Evolutionary conservation across 2,888 invertebrate species (phyloP), one percentile per base, ranked within the genome.

Genomic region (Lissonota sp.): DNA sequence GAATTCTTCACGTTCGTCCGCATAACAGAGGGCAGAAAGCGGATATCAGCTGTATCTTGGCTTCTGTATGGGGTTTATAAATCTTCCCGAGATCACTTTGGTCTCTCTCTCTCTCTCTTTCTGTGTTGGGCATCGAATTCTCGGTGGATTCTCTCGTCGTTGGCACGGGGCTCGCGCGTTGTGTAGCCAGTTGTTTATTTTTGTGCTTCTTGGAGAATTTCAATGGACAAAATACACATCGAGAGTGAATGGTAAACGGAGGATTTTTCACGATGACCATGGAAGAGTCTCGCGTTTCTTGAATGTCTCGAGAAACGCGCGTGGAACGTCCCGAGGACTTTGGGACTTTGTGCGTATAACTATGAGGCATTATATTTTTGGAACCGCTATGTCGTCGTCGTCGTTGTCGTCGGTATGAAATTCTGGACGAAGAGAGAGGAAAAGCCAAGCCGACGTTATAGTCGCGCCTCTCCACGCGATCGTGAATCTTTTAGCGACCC

Each of bases 401-500:
- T 51, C 55, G 66, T 40, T 67, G 64, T 16, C 12, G 53, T 53
- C 57, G 69, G 7, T 10, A 46, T 14, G 62, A 12, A 16, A 57
- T 64, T 57, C 46, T 10, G 64, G 44, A 12, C 39, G 49, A 70
- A 14, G 49, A 51, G 53, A 67, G 53, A 76, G 42, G 51, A 49
- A 40, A 51, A 69, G 63, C 16, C 39, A 6, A 5, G 40, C 7
- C 12, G 7, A 46, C 37, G 26, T 14, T 46, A 40, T 26, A 12
- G 63, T 64, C n/a, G 73, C 53, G 58, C 64, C 60, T 64, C 64
- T 64, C 77, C 81, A 70, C 70, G 82, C 71, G 80, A 83, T 84
- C 86, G 85, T 88, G 89, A 88, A 88, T 88, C 88, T 89, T 88
- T 89, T 88, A 88, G 82, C 89, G 75, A 74, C 44, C 46, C 66